phyloP scores from a whole-genome alignment of 2,797 vertebrate genomes.

The Enteromius treurensis region DNA sequence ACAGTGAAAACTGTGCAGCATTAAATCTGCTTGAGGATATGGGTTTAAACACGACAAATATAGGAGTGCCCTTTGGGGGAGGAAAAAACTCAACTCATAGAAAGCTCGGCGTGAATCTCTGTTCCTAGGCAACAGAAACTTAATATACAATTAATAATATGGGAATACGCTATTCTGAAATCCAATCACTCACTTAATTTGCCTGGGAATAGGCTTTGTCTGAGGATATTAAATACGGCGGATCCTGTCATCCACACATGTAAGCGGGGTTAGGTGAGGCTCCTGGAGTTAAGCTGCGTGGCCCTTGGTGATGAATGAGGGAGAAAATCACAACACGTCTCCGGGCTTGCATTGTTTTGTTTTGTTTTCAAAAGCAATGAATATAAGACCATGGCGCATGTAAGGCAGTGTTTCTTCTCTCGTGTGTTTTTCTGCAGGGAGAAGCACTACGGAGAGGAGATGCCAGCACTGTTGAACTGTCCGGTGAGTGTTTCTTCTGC shows the following conservation, averaged over 20 bases:
- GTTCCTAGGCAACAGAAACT: slow-evolving; percentile 79
- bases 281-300: slow-evolving; percentile 38
- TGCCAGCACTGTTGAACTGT: slow-evolving; percentile 67
- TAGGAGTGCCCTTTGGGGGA: slow-evolving; percentile 67
- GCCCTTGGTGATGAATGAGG: slow-evolving; percentile 43
- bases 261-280: slow-evolving; percentile 53
- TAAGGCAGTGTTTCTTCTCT: neutral
- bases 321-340: slow-evolving; percentile 36
- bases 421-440: slow-evolving; percentile 66
- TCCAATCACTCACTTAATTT: slow-evolving; percentile 71
- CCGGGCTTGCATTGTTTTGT: neutral
- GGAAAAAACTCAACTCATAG: slow-evolving; percentile 61
- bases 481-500: slow-evolving; percentile 65
- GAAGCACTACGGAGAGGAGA: slow-evolving; percentile 64
- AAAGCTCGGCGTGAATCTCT: slow-evolving; percentile 61
- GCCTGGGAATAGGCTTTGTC: slow-evolving; percentile 63
- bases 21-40: slow-evolving; percentile 68
- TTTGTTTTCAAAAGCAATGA: slow-evolving; percentile 48
- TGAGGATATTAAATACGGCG: slow-evolving; percentile 65
- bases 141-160: slow-evolving; percentile 82
- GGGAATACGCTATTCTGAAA: slow-evolving; percentile 71
- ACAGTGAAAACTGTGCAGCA: slow-evolving; percentile 66
- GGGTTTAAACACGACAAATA: slow-evolving; percentile 76
- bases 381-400: neutral
- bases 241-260: slow-evolving; percentile 57